Conservation (phyloP, 2,113 vertebrate species). For the Malurus alboscapulatus region DNA sequence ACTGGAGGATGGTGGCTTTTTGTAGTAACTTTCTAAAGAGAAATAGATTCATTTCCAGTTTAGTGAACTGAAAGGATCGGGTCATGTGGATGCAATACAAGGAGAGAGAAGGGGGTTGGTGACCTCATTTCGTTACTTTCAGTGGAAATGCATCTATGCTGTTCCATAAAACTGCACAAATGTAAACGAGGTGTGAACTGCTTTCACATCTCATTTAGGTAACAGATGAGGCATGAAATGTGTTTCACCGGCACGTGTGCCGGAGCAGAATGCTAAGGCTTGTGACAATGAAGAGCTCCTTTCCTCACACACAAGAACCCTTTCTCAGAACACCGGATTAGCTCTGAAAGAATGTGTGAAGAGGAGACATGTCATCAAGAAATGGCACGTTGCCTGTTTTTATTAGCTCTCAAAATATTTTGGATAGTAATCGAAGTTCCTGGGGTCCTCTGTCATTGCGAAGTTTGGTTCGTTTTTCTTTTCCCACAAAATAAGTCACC, state of each 20-base stretch:
- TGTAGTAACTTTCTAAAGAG: background rate
- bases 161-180: constrained; percentile 69
- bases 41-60: constrained; percentile 23
- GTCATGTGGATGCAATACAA: background rate
- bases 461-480: background rate
- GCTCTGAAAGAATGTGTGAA: constrained; percentile 7
- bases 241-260: constrained; percentile 66
- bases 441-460: background rate
- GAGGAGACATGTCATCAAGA: background rate
- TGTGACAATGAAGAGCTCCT: constrained; percentile 56
- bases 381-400: background rate
- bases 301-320: constrained; percentile 11
- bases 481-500: background rate
- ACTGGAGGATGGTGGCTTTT: background rate
- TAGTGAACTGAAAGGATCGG: constrained; percentile 28
- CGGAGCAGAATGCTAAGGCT: constrained; percentile 43
- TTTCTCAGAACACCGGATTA: constrained; percentile 27
- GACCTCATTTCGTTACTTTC: constrained; percentile 70
- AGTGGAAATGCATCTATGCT: constrained; percentile 44
- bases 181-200: constrained; percentile 78
- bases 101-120: constrained; percentile 53
- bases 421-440: background rate
- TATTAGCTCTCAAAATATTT: constrained; percentile 26
- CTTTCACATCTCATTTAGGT: constrained; percentile 80
- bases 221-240: constrained; percentile 80